Base-by-base conservation (phyloP, 1,140 invertebrate genomes). In the Sitophilus oryzae region DNA sequence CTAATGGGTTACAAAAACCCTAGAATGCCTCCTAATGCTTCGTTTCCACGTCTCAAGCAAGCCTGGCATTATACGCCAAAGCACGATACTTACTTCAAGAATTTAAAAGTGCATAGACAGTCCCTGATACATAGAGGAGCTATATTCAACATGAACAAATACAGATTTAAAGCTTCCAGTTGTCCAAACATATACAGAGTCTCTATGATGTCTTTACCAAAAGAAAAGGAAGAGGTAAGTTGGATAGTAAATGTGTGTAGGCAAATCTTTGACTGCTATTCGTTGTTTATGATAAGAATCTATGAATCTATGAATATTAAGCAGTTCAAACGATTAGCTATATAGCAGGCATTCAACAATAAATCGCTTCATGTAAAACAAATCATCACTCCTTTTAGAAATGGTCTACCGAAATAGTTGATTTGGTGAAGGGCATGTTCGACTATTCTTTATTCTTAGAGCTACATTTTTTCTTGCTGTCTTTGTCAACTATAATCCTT, bases 151-250 rank as follows among this genome's bases (percentile, higher is more conserved):
- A 82, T 88, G 45, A 82, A 84, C 54, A 79, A 85, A 48, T 93
- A 93, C 71, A 79, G 85, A 41, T 73, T 93, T 50, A 79, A 89
- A 40, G 89, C 90, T 6, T 92, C 89, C 0, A 92, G 89, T 15
- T 93, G 89, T 72, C 90, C 91, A 0, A 85, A 93, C 72, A 93
- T 94, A 65, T 92, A 90, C 68, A 80, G 86, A 60, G 92, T 92
- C 67, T 92, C 89, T 0, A 92, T 92, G 83, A 87, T 86, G 8
- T 90, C 89, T 0, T 80, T 92, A 16, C 82, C 84, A 21, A 83
- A 86, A 66, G 81, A 87, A 64, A 82, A 84, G 66, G 82, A 87
- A 72, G 84, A 85, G 76, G 80, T 81, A 64, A 54, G 51, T 46
- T 3, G 3, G 15, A 11, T 30, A 10, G 16, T 20, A n/a, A 16